A percentile compares a stretch with the other conserved stretches of the same genome.
Conservation (phyloP, 2,888 invertebrate species). For the Campoplex capitator region DNA sequence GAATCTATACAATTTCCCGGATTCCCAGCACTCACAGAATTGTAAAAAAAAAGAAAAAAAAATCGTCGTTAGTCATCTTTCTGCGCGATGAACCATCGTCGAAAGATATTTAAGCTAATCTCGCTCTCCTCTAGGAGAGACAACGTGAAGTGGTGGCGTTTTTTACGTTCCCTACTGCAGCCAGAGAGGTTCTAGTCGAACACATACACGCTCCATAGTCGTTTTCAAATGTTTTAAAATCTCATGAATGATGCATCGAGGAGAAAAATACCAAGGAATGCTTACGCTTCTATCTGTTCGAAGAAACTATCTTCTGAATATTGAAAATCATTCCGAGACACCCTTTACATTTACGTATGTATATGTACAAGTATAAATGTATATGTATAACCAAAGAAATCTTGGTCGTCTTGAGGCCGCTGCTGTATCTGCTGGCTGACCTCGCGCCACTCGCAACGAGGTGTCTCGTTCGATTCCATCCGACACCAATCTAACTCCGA, state of each 20-base stretch:
- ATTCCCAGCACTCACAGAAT: neutral
- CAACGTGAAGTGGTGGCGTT: neutral
- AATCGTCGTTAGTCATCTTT: neutral
- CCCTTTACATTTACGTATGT: conserved; percentile 8
- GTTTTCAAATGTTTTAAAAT: neutral
- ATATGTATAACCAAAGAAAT: conserved; percentile 43
- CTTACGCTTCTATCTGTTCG: neutral
- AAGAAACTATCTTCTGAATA: neutral
- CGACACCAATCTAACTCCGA: conserved; percentile 81
- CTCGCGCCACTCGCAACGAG: conserved; percentile 75
- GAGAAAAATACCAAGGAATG: neutral
- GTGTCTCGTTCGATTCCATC: conserved; percentile 82
- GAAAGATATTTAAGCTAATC: neutral
- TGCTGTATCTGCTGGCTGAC: conserved; percentile 60
- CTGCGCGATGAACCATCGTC: neutral
- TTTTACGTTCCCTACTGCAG: neutral
- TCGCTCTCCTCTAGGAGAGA: neutral
- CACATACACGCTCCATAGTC: neutral
- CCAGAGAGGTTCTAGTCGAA: neutral
- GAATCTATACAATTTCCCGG: neutral
- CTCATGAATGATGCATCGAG: neutral
- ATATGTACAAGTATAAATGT: conserved; percentile 23
- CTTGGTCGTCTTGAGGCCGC: conserved; percentile 47
- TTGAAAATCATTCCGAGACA: neutral
- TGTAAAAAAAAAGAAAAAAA: neutral